A percentile compares a stretch with the other conserved stretches of the same genome.
These are phyloP conservation scores for Clarias fuscus DNA, from an alignment of 2,797 vertebrate genomes.

Conservation along the genomic window DNA sequence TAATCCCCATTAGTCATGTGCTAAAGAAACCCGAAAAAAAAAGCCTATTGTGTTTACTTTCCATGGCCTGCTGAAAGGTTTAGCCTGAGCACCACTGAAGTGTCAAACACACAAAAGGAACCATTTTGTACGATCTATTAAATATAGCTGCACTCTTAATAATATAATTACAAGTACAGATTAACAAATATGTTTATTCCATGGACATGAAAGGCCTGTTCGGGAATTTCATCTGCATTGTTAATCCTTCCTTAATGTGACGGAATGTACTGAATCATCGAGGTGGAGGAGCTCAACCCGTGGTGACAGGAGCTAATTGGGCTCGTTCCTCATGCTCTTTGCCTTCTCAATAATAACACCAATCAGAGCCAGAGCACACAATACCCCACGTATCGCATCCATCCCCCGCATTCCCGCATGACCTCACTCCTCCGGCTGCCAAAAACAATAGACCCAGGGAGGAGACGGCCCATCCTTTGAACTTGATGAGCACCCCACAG, in stretches of 20 bases:
- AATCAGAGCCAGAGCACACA: conserved; percentile 44
- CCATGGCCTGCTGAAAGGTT: not conserved
- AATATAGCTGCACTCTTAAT: not conserved
- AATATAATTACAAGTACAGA: conserved; percentile 2
- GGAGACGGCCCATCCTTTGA: conserved; percentile 67
- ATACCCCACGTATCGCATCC: conserved; percentile 15
- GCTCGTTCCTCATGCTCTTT: conserved; percentile 18
- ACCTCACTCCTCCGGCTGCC: conserved; percentile 60
- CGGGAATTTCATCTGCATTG: not conserved
- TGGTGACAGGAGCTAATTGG: conserved; percentile 32
- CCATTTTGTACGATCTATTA: not conserved
- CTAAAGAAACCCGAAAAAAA: not conserved
- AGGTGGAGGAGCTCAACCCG: conserved; percentile 19
- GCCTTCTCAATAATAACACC: conserved; percentile 21
- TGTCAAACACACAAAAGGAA: not conserved
- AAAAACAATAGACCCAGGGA: conserved; percentile 64
- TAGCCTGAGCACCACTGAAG: not conserved
- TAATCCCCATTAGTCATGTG: conserved; percentile 20
- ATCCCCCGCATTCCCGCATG: conserved; percentile 57
- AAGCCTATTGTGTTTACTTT: not conserved
- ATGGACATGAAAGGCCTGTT: not conserved
- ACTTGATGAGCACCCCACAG: conserved; percentile 52
- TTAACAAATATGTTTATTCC: not conserved
- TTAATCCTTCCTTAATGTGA: conserved; percentile 21
- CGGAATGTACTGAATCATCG: conserved; percentile 6